A percentile compares a stretch with the other conserved stretches of the same genome.
Evolutionary conservation across 2,113 vertebrate genomes (phyloP).

Genomic region (Numida meleagris): DNA sequence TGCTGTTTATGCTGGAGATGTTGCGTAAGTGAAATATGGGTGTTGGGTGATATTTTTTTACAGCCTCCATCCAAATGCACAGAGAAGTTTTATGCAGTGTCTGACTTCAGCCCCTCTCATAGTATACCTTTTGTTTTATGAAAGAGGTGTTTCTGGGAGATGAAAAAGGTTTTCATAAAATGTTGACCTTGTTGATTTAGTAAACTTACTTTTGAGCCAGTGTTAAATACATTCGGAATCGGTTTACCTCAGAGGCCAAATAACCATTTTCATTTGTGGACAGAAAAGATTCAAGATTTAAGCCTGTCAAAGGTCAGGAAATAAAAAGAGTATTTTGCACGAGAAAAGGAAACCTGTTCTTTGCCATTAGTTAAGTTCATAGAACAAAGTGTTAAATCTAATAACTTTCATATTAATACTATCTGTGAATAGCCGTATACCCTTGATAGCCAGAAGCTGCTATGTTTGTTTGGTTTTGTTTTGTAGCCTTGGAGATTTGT

Average conservation of each 20-base stretch:
- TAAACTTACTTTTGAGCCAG: slow-evolving; percentile 6
- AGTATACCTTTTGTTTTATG: background rate
- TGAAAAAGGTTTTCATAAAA: slow-evolving; percentile 16
- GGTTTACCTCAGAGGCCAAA: background rate
- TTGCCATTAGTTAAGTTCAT: background rate
- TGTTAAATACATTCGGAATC: background rate
- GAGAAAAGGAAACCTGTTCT: background rate
- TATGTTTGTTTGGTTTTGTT: background rate
- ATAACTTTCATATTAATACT: slow-evolving; percentile 5
- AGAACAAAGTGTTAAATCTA: slow-evolving; percentile 4
- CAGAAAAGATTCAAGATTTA: slow-evolving; percentile 32
- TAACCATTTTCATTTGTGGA: slow-evolving; percentile 18
- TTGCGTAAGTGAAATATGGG: background rate
- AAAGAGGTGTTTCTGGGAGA: background rate
- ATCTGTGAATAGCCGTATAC: background rate
- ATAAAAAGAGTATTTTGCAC: background rate
- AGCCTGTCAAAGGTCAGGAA: background rate
- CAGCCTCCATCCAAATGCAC: background rate
- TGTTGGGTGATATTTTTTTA: background rate
- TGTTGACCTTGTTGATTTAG: slow-evolving; percentile 31
- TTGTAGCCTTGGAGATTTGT: background rate
- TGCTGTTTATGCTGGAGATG: too few species aligned
- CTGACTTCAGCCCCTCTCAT: background rate
- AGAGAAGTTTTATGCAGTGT: background rate
- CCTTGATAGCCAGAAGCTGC: background rate